A percentile compares a stretch with the other conserved stretches of the same genome.
phyloP scores from a whole-genome alignment of 2,888 invertebrate genomes.

The Urechis unicinctus region DNA sequence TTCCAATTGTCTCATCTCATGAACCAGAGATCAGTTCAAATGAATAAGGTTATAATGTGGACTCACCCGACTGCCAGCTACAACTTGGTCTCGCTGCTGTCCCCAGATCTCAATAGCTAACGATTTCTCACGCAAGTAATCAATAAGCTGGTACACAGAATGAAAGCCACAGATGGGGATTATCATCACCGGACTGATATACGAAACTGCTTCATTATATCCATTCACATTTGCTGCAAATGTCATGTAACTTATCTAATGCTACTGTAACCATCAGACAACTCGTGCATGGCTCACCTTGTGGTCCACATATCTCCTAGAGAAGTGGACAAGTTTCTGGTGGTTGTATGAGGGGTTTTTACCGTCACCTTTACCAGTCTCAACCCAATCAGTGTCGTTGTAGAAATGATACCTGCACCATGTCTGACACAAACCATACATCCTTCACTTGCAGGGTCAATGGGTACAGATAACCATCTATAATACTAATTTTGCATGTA shows the following conservation, averaged over 20 bases:
- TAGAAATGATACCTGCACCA: conserved; percentile 23
- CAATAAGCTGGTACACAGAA: conserved; percentile 11
- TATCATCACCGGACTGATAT: background rate
- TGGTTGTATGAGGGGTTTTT: conserved; percentile 18
- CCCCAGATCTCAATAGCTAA: conserved; percentile 21
- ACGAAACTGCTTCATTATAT: too few species aligned
- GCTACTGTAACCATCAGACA: background rate
- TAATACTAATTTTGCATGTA: too few species aligned
- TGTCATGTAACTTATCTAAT: too few species aligned
- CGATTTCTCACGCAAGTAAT: conserved; percentile 16
- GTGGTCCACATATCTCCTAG: conserved; percentile 10
- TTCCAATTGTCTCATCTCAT: too few species aligned
- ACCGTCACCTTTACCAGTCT: conserved; percentile 13
- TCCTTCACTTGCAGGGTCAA: too few species aligned
- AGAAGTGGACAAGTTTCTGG: conserved; percentile 5
- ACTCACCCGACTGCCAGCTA: background rate
- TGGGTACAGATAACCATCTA: too few species aligned
- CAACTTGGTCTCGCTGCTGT: conserved; percentile 8
- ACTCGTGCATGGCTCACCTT: conserved; percentile 10
- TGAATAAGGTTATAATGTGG: background rate
- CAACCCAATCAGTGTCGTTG: conserved; percentile 8
- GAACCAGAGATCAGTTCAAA: too few species aligned
- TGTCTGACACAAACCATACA: conserved; percentile 17
- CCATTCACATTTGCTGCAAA: too few species aligned
- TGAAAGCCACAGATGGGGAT: background rate